Evolutionary conservation across 2,888 invertebrate genomes (phyloP), one percentile per base, ranked within the genome.

Genomic region (Drosophila trichaetosa): DNA sequence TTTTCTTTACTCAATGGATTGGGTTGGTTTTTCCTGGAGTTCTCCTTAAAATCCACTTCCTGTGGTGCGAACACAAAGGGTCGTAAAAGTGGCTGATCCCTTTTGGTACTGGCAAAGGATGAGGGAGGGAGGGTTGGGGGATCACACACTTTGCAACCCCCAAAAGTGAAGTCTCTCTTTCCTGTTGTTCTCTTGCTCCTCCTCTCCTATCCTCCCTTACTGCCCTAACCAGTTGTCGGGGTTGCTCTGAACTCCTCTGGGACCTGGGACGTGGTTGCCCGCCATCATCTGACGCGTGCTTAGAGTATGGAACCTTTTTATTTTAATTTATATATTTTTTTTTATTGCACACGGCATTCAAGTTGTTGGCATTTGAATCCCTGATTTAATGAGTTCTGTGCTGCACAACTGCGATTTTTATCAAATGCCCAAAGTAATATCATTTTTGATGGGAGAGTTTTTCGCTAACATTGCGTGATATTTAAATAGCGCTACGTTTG

Each of bases 281-380:
- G 11, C 21, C 42, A 42, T 11, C 70, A 80, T 83, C 85, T 88
- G 88, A 80, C 83, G 86, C 88, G 88, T 83, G 83, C 88, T 85
- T 62, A 57, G 16, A 16, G 53, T 21, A 56, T 48, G 58, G 59
- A 82, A 67, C 82, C 63, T 72, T 77, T 46, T 51, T 36, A 46
- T 11, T 51, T 42, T 31, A 40, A 29, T 31, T 0, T 48, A 27
- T 40, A n/a, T n/a, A n/a, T 8, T 36, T 52, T 24, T 51, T 38
- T 34, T 36, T 59, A 53, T 57, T 72, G 34, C 18, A 31, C 60
- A 40, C 21, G 79, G 76, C 79, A 80, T 81, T 80, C 54, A 24
- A 61, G 63, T 68, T 69, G 73, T 62, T 67, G 69, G 68, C 63
- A 77, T 65, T 58, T 60, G 76, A 76, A 80, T 69, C 65, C 67